A percentile compares a stretch with the other conserved stretches of the same genome.
Conservation (phyloP, 2,797 vertebrate species). For the Phrynocephalus vlangalii region DNA sequence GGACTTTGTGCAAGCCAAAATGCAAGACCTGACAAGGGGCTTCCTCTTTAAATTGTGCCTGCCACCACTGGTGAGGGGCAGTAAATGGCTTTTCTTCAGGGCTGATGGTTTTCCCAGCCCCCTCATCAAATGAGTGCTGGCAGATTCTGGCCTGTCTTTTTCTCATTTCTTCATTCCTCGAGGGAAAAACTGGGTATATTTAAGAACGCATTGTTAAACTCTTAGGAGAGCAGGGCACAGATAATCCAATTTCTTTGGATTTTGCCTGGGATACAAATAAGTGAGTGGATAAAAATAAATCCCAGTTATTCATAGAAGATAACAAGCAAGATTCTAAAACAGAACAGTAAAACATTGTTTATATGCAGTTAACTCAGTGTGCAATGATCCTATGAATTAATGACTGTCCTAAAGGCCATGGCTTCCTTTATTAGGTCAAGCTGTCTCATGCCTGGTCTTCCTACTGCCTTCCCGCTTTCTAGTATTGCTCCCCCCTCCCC, state of each 20-base stretch:
- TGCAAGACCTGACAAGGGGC: conserved; percentile 1
- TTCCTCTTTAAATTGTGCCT: conserved; percentile 22
- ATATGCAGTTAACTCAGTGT: no score
- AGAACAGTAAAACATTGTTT: neutral
- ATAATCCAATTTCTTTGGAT: no score
- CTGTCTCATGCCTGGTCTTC: no score
- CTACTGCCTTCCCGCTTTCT: no score
- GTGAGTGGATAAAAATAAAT: no score
- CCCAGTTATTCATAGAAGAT: no score
- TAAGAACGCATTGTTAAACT: neutral
- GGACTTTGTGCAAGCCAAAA: conserved; percentile 2
- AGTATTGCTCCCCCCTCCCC: no score
- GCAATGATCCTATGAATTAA: no score
- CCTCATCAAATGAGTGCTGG: neutral
- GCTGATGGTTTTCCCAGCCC: neutral
- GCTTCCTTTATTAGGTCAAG: no score
- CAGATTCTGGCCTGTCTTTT: neutral
- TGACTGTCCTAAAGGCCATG: no score
- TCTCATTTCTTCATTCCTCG: neutral
- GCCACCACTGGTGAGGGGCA: neutral
- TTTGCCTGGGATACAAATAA: no score
- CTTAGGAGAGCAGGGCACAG: neutral
- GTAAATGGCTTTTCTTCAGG: neutral
- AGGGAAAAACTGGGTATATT: neutral
- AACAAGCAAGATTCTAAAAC: neutral